Evolutionary conservation across 2,113 vertebrate genomes (phyloP), one percentile per base, ranked within the genome.

Genomic region (Psittacus erithacus): DNA sequence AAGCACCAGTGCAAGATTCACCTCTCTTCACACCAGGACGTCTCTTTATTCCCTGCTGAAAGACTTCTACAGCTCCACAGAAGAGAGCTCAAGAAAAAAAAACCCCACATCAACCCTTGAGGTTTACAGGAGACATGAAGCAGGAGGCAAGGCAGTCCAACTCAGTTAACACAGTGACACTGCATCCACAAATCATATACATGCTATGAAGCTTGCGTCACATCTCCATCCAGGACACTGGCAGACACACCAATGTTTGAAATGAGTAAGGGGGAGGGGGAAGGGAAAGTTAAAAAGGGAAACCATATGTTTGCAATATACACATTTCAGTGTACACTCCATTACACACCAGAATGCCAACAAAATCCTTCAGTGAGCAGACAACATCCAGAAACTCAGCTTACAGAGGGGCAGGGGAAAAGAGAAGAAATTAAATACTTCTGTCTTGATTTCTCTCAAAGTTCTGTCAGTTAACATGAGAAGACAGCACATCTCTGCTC

Each of bases 121-220:
- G 86, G 74, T 78, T 92, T 73, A 50, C 41, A 92, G 47, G 70
- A 71, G 81, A 91, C 83, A 77, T 2, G 59, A 86, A 92, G 85
- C 82, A 90, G 88, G 63, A 95, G 52, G 74, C 47, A 75, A 70
- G 43, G 50, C 74, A 92, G 83, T 69, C 69, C 92, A 85, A 83
- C 88, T 92, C 92, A 79, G 90, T 86, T 86, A 92, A 92, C 88
- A 85, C 69, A 64, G 92, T 84, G 90, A 95, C 91, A 94, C 92
- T 95, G 82, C 87, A 78, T 95, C 95, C 88, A 89, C 95, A 96
- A 94, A 92, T 91, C 91, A 94, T 73, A 82, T 57, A 95, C 35
- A 11, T 70, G 83, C 81, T 92, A n/a, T 59, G 82, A 91, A 93
- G 88, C 74, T 78, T 83, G 69, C 52, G 16, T 95, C 95, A 96